Conservation (phyloP, 1,140 invertebrate genomes). For the Tetragnatha versicolor region DNA sequence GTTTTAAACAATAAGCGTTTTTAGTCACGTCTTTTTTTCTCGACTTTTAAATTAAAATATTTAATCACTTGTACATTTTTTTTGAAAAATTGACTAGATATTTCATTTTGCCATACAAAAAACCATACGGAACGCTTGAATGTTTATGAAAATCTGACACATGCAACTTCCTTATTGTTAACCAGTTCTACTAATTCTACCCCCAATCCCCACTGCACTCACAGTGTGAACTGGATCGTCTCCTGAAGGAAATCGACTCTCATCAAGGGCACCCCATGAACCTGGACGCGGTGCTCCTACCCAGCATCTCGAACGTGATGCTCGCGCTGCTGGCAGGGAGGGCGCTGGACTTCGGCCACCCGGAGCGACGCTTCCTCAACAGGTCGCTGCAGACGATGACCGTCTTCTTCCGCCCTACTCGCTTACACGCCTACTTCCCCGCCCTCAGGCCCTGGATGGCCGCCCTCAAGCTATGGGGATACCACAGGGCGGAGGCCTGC, state of each 20-base stretch:
- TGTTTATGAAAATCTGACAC: no score
- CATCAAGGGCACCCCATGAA: conserved; percentile 24
- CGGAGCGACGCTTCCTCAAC: conserved; percentile 37
- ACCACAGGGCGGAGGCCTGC: conserved; percentile 28
- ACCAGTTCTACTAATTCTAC: no score
- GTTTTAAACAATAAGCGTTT: no score
- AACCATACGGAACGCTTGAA: no score
- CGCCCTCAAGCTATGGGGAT: conserved; percentile 57
- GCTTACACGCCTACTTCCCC: conserved; percentile 46
- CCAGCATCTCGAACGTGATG: conserved; percentile 57
- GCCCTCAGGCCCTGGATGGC: conserved; percentile 54
- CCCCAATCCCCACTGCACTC: no score
- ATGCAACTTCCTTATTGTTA: no score
- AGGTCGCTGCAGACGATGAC: conserved; percentile 2
- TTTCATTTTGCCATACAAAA: no score
- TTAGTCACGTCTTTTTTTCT: no score
- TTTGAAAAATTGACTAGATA: no score
- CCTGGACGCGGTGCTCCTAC: conserved; percentile 10
- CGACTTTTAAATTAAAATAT: no score
- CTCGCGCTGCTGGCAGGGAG: conserved; percentile 51
- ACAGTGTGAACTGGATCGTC: conserved; percentile 57
- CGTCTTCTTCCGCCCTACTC: conserved; percentile 26
- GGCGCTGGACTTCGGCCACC: conserved; percentile 50
- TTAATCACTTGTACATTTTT: no score
- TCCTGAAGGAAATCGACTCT: conserved; percentile 42